Evolutionary conservation across 2,797 vertebrate species (phyloP), one percentile per base, ranked within the genome.

Genomic region (Parotocinclus haroldoi): DNA sequence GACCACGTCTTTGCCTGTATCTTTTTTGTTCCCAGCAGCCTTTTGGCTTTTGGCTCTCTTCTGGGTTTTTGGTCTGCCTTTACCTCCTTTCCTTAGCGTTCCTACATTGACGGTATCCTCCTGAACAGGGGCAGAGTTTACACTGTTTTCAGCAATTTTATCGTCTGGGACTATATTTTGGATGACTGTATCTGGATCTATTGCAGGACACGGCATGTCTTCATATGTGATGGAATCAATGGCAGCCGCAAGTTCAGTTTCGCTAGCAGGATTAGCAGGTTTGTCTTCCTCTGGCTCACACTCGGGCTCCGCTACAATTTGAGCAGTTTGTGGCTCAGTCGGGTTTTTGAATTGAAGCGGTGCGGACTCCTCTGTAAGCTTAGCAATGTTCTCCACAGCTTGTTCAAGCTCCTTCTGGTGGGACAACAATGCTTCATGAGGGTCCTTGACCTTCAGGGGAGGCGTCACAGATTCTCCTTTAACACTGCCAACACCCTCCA

Each of bases 201-300:
- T 63, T 60, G 88, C 90, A 9, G 91, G 78, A 19, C 69, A 90
- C 46, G 91, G 80, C 65, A 86, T 72, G 19, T 95, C 94, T 5
- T 89, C 93, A 46, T 85, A 83, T 45, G 96, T 98, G 75, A 99
- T 99, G 11, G 97, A 99, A 56, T 95, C 94, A 0, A 99, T 99
- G 57, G 97, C 96, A 0, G 96, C 96, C 5, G 96, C 97, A 65
- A 99, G 89, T 76, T 99, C 96, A 0, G 93, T 98, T 76, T 99
- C 96, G 3, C 91, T 98, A 0, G 96, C 94, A 63, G 95, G 93
- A 72, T 92, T 95, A 0, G 93, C 86, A 0, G 96, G 89, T 72
- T 98, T 99, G 76, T 94, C 93, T 38, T 90, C 90, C 1, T 93
- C 92, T 39, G 86, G 84, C 1, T 93, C 81, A 78, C 58, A 72